Evolutionary conservation across 2,888 invertebrate species (phyloP).

Genomic region (Heliconius sara): DNA sequence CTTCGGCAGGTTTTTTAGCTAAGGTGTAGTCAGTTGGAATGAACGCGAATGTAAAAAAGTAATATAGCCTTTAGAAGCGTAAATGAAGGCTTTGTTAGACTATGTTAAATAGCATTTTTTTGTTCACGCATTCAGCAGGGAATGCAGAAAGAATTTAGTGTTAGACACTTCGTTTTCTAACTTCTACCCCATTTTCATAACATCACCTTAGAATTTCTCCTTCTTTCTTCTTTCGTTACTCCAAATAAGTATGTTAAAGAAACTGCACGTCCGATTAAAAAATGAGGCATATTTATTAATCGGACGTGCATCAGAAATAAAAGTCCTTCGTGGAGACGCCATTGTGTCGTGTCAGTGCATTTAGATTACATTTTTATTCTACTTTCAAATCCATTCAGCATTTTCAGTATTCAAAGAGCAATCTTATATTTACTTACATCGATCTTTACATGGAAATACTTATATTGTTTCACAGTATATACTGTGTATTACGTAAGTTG

Average conservation of each 20-base stretch:
- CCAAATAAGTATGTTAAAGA: not conserved
- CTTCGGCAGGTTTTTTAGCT: not conserved
- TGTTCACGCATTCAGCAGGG: not conserved
- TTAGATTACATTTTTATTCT: slow-evolving; percentile 18
- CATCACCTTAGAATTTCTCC: not conserved
- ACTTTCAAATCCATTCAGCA: slow-evolving; percentile 1
- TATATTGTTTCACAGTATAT: too few relatives aligned
- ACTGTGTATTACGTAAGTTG: too few relatives aligned
- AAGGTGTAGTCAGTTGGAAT: slow-evolving; percentile 16
- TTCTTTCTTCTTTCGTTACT: too few relatives aligned
- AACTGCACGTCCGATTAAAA: too few relatives aligned
- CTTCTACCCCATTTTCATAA: too few relatives aligned
- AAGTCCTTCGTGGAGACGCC: not conserved
- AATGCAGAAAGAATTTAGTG: not conserved
- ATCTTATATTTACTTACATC: not conserved
- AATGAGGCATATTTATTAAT: slow-evolving; percentile 10
- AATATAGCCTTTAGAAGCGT: slow-evolving; percentile 1
- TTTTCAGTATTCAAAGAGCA: not conserved
- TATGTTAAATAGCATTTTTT: not conserved
- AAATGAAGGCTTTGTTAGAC: not conserved
- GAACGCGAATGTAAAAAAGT: not conserved
- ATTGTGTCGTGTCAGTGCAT: slow-evolving; percentile 16
- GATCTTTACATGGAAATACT: not conserved
- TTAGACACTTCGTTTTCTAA: too few relatives aligned
- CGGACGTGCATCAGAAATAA: not conserved